These are phyloP conservation scores for Patiria miniata DNA, from an alignment of 35 echinoderm and acorn worm species.

Conservation along the genomic window DNA sequence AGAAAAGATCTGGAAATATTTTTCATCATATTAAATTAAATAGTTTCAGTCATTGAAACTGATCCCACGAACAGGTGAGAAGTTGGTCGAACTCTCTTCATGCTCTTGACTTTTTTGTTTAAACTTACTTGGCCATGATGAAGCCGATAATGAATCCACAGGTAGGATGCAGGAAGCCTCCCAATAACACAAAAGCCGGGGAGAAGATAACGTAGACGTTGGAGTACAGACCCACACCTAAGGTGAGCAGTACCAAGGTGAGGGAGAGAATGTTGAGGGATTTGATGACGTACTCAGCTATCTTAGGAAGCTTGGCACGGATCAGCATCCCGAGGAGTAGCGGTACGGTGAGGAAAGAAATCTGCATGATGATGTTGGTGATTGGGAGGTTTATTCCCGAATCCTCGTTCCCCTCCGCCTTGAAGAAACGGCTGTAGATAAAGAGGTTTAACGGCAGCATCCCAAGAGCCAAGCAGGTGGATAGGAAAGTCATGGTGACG, in stretches of 20 bases:
- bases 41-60: too few species aligned
- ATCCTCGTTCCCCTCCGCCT: slow-evolving; percentile 33
- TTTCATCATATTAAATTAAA: too few species aligned
- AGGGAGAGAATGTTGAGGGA: slow-evolving; percentile 74
- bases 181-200: slow-evolving; percentile 54
- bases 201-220: slow-evolving; percentile 84
- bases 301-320: slow-evolving; percentile 80
- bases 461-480: slow-evolving; percentile 71
- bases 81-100: too few species aligned
- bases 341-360: slow-evolving; percentile 77
- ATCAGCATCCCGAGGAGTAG: slow-evolving; percentile 79
- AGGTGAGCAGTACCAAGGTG: slow-evolving; percentile 58
- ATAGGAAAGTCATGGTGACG: slow-evolving; percentile 91
- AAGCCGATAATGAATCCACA: slow-evolving; percentile 88
- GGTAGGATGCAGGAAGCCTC: slow-evolving; percentile 73
- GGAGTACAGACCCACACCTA: slow-evolving; percentile 73
- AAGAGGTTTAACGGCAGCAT: slow-evolving; percentile 94
- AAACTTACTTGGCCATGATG: slow-evolving; percentile 57
- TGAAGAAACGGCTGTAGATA: slow-evolving; percentile 77
- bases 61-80: too few species aligned
- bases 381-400: slow-evolving; percentile 74
- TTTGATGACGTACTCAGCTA: slow-evolving; percentile 80
- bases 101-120: not conserved
- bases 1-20: too few species aligned
- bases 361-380: slow-evolving; percentile 80